These are phyloP conservation scores for Pica pica DNA, from an alignment of 2,113 vertebrate species.

Conservation along the genomic window DNA sequence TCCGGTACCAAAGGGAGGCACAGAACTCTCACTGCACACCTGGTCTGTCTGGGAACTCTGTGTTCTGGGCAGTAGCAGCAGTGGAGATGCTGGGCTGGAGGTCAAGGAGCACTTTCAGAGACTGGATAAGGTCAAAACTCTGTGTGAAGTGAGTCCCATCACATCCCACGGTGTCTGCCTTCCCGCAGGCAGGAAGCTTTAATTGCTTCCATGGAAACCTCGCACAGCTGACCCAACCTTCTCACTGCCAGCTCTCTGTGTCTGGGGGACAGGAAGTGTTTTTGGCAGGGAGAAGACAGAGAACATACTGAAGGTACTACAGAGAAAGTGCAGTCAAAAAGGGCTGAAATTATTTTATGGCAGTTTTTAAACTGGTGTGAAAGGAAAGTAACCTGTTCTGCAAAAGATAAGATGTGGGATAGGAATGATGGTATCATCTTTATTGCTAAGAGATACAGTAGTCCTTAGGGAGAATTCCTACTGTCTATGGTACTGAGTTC, in stretches of 20 bases:
- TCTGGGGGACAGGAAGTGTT: conserved; percentile 7
- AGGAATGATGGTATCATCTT: neutral
- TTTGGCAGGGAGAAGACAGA: conserved; percentile 11
- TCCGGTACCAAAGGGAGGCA: neutral
- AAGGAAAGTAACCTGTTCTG: neutral
- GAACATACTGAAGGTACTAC: neutral
- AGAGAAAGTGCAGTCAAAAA: neutral
- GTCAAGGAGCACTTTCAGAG: neutral
- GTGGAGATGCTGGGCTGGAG: neutral
- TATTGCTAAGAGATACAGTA: neutral
- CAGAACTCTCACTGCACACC: neutral
- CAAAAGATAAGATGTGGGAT: neutral
- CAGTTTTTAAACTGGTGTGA: neutral
- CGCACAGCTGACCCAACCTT: conserved; percentile 1
- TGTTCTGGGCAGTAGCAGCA: neutral
- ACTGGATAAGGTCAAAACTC: conserved; percentile 3
- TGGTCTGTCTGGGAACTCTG: conserved; percentile 38
- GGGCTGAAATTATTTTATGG: neutral
- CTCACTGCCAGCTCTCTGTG: neutral
- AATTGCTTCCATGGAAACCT: conserved; percentile 4
- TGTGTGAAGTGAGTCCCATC: conserved; percentile 22
- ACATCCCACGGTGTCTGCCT: neutral
- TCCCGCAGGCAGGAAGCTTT: neutral
- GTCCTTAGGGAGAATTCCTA: neutral
- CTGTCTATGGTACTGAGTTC: neutral